Evolutionary conservation across 2,888 invertebrate species (phyloP).

Genomic region (Apamea sordens): DNA sequence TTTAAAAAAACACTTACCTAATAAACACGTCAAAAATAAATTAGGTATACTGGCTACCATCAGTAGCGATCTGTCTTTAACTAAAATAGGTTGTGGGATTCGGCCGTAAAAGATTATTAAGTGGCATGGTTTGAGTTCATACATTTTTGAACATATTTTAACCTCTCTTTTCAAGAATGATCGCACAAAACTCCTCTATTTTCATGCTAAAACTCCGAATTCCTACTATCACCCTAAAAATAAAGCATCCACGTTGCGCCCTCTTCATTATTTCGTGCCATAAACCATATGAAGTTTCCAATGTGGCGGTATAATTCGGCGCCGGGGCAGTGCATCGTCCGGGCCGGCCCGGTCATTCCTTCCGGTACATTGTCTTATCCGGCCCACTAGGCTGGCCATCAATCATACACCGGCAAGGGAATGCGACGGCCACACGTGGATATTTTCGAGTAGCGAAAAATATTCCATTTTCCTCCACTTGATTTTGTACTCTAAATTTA

Average conservation of each 20-base stretch:
- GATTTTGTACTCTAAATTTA: constrained; percentile 46
- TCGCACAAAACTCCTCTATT: not conserved
- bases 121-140: not conserved
- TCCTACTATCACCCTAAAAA: not conserved
- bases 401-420: constrained; percentile 72
- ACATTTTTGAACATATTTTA: not conserved
- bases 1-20: too few species aligned
- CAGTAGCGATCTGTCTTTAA: too few species aligned
- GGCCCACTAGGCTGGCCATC: constrained; percentile 76
- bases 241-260: constrained; percentile 16
- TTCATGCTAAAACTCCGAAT: not conserved
- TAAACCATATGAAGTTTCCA: constrained; percentile 56
- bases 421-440: constrained; percentile 64
- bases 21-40: too few species aligned
- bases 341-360: constrained; percentile 74
- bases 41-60: too few species aligned
- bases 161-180: not conserved
- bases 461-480: constrained; percentile 23
- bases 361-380: constrained; percentile 86
- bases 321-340: constrained; percentile 56
- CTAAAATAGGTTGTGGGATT: too few species aligned
- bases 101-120: too few species aligned
- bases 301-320: constrained; percentile 57
- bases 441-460: constrained; percentile 67
- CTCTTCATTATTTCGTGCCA: constrained; percentile 62